Conservation (phyloP, 2,113 vertebrate genomes). For the Dolichallabes microphthalmus region DNA sequence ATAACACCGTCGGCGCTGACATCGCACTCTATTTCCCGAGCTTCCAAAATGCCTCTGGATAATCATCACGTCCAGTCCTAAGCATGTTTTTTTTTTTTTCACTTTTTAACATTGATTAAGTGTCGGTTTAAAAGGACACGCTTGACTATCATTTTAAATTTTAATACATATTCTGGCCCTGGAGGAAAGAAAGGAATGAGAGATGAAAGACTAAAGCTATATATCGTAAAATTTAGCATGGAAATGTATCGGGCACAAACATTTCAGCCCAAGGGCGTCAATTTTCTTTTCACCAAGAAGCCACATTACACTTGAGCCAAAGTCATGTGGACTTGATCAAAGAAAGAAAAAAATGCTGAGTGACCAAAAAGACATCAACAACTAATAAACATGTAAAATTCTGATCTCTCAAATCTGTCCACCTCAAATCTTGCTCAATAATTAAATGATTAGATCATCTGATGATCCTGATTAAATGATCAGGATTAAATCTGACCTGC, state of each 20-base stretch:
- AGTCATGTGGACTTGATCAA: neutral
- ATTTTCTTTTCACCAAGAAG: neutral
- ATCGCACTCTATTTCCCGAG: constrained; percentile 26
- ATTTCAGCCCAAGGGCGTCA: neutral
- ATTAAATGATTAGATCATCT: no score
- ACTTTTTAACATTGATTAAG: neutral
- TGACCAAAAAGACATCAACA: neutral
- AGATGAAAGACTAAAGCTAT: neutral
- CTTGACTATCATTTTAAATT: neutral
- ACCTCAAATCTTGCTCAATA: neutral
- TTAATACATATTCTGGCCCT: constrained; percentile 3
- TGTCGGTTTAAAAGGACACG: neutral
- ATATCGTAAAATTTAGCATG: neutral
- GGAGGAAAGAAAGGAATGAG: neutral
- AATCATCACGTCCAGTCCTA: neutral
- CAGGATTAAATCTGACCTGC: constrained; percentile 16
- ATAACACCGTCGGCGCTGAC: constrained; percentile 4
- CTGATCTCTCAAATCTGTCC: neutral
- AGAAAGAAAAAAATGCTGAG: neutral
- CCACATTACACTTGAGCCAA: neutral
- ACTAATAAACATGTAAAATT: neutral
- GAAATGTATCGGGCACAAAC: neutral
- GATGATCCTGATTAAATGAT: no score
- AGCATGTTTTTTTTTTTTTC: neutral
- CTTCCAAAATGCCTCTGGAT: neutral